Evolutionary conservation across 2,888 invertebrate species (phyloP).

Genomic region (Cosmopolites sordidus): DNA sequence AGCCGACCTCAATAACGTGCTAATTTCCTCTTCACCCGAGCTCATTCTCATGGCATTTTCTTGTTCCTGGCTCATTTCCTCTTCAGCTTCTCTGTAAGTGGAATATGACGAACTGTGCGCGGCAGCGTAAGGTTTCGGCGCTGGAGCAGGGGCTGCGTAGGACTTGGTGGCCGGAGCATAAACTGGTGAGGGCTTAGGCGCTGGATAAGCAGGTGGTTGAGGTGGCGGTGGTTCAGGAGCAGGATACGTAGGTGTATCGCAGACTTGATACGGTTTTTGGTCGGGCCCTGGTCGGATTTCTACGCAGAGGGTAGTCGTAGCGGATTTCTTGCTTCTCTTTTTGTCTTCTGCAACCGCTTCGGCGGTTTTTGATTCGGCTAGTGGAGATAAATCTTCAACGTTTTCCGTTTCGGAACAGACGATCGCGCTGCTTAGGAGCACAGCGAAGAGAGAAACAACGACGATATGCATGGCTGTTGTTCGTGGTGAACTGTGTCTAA

Average conservation of each 20-base stretch:
- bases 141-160: conserved; percentile 25
- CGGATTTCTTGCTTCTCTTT: conserved; percentile 44
- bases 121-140: conserved; percentile 25
- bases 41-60: background rate
- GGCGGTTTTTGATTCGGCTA: background rate
- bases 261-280: conserved; percentile 46
- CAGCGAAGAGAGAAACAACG: conserved; percentile 4
- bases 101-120: conserved; percentile 19
- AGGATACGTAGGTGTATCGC: conserved; percentile 34
- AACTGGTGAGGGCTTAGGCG: conserved; percentile 22
- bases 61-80: conserved; percentile 15
- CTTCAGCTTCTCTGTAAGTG: conserved; percentile 28
- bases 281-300: conserved; percentile 47
- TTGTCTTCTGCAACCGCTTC: conserved; percentile 28
- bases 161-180: conserved; percentile 26
- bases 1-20: conserved; percentile 19
- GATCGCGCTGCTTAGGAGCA: conserved; percentile 5
- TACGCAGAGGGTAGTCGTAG: conserved; percentile 50
- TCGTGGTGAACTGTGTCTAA: too few relatives aligned
- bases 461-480: background rate
- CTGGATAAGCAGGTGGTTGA: conserved; percentile 10
- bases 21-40: conserved; percentile 8
- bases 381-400: background rate
- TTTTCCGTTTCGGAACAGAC: conserved; percentile 14
- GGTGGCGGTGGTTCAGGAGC: conserved; percentile 24